These are phyloP conservation scores for Philaenus spumarius DNA, from an alignment of 1,140 invertebrate species.

Conservation along the genomic window DNA sequence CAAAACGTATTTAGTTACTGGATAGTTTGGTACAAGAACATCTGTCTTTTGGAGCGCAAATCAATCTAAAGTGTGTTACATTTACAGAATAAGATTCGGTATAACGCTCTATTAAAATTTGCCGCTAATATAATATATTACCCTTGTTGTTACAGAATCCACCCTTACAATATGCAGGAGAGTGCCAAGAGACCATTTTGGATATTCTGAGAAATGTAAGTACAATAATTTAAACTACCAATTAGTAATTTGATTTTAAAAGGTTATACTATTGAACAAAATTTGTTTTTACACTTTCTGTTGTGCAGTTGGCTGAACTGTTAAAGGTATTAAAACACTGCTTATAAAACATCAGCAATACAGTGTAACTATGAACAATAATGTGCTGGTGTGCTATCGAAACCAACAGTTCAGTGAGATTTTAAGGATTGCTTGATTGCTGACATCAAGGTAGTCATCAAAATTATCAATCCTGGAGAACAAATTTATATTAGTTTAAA, in stretches of 20 bases:
- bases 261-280: background rate
- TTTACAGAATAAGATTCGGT: too few relatives aligned
- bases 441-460: background rate
- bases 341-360: background rate
- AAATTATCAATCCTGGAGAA: too few relatives aligned
- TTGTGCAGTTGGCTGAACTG: too few relatives aligned
- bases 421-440: background rate
- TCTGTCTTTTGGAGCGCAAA: too few relatives aligned
- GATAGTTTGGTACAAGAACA: too few relatives aligned
- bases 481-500: too few relatives aligned
- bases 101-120: too few relatives aligned
- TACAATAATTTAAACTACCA: background rate
- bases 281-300: background rate
- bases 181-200: constrained; percentile 15
- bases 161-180: too few relatives aligned
- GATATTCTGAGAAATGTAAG: constrained; percentile 14
- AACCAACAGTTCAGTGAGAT: background rate
- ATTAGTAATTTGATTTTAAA: background rate
- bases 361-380: background rate
- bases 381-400: background rate
- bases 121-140: too few relatives aligned
- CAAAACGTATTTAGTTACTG: too few relatives aligned
- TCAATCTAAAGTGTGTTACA: too few relatives aligned
- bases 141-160: too few relatives aligned
- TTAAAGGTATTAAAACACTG: background rate